phyloP scores from a whole-genome alignment of 2,888 invertebrate genomes.

The Scelioninae gen. 1 region DNA sequence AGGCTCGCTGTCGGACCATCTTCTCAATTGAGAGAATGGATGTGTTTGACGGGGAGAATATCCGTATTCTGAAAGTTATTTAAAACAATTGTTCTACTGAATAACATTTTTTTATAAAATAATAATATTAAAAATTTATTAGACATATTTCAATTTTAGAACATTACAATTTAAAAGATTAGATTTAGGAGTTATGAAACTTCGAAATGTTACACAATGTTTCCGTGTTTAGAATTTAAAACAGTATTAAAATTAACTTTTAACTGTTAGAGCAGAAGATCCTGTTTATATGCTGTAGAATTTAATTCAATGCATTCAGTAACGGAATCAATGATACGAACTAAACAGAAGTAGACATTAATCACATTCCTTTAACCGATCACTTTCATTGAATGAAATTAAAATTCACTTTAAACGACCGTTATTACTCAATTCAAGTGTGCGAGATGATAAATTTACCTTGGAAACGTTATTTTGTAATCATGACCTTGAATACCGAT shows the following conservation, averaged over 20 bases:
- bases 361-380: slow-evolving; percentile 48
- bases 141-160: too few species aligned
- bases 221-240: too few species aligned
- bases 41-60: slow-evolving; percentile 10
- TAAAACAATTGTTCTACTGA: background rate
- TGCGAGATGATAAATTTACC: slow-evolving; percentile 16
- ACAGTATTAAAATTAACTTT: too few species aligned
- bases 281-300: background rate
- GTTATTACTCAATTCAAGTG: slow-evolving; percentile 32
- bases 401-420: slow-evolving; percentile 37
- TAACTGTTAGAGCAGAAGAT: too few species aligned
- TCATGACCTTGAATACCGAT: slow-evolving; percentile 23
- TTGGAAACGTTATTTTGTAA: slow-evolving; percentile 40
- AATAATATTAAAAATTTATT: too few species aligned
- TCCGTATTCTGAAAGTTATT: slow-evolving; percentile 29
- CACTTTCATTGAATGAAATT: slow-evolving; percentile 54
- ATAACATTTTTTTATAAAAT: too few species aligned
- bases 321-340: slow-evolving; percentile 36
- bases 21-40: slow-evolving; percentile 68
- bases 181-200: too few species aligned
- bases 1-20: slow-evolving; percentile 74
- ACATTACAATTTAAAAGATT: too few species aligned
- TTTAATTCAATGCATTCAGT: slow-evolving; percentile 23
- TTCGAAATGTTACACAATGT: too few species aligned
- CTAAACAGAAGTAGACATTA: slow-evolving; percentile 25